A percentile compares a stretch with the other conserved stretches of the same genome.
Conservation (phyloP, 2,113 vertebrate species). For the Myrmecophaga tridactyla region DNA sequence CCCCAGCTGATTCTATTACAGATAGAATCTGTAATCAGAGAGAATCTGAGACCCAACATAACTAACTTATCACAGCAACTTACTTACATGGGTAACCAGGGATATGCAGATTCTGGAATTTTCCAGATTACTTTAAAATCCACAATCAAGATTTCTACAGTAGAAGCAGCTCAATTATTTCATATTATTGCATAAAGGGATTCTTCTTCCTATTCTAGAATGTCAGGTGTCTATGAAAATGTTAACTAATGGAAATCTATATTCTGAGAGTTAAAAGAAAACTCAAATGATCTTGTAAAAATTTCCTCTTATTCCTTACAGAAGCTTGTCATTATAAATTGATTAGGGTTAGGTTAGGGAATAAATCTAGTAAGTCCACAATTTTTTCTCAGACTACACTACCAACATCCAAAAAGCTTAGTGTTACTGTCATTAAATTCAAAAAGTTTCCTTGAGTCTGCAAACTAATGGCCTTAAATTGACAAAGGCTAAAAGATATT, state of each 20-base stretch:
- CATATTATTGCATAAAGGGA: background rate
- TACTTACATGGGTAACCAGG: background rate
- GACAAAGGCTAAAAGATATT: background rate
- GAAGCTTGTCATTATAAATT: background rate
- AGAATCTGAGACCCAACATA: background rate
- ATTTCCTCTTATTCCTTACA: background rate
- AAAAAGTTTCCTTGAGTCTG: background rate
- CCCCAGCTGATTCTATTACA: background rate
- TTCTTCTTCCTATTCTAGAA: background rate
- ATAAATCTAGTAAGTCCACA: background rate
- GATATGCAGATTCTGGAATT: background rate
- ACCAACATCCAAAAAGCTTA: background rate
- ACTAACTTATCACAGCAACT: background rate
- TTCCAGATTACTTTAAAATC: slow-evolving; percentile 50
- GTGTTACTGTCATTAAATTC: background rate
- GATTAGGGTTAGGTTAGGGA: background rate
- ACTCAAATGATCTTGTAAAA: background rate
- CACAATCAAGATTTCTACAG: background rate
- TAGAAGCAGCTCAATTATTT: background rate
- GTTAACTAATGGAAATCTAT: background rate
- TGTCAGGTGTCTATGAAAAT: background rate
- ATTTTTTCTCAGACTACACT: background rate
- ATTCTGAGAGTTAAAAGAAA: background rate
- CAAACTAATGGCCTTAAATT: background rate
- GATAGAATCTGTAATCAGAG: background rate